These are phyloP conservation scores for Garra rufa DNA, from an alignment of 2,113 vertebrate species.

Conservation along the genomic window DNA sequence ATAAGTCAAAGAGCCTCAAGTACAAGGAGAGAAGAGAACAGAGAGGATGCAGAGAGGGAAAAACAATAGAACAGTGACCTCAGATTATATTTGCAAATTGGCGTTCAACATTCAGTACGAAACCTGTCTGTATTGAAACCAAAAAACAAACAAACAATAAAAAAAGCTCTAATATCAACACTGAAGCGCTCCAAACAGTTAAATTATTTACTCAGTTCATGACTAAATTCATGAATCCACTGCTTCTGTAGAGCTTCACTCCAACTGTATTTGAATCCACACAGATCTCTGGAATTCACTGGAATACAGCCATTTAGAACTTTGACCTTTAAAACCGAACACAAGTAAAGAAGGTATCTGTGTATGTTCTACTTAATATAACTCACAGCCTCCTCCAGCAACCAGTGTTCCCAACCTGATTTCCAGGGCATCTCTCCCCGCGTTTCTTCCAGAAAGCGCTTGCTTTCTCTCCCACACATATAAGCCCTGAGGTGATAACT, in stretches of 20 bases:
- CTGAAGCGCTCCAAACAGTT: background rate
- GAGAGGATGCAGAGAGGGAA: background rate
- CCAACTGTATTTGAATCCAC: conserved; percentile 7
- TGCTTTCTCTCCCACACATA: conserved; percentile 26
- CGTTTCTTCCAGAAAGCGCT: background rate
- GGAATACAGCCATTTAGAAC: background rate
- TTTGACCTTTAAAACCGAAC: background rate
- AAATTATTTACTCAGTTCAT: conserved; percentile 38
- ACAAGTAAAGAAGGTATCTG: background rate
- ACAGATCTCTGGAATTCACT: background rate
- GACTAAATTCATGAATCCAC: conserved; percentile 41
- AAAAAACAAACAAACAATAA: background rate
- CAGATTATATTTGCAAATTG: background rate
- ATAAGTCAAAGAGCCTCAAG: conserved; percentile 39
- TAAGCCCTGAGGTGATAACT: conserved; percentile 13
- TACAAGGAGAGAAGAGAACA: background rate
- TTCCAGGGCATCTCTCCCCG: background rate
- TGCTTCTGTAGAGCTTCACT: conserved; percentile 9
- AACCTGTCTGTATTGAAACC: background rate
- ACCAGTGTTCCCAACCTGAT: background rate
- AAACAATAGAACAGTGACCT: background rate
- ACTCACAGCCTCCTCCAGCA: background rate
- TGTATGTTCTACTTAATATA: background rate
- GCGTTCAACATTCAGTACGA: background rate
- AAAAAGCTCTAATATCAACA: background rate